These are phyloP conservation scores for Ornithoptera alexandrae DNA, from an alignment of 2,888 invertebrate species.

Conservation along the genomic window DNA sequence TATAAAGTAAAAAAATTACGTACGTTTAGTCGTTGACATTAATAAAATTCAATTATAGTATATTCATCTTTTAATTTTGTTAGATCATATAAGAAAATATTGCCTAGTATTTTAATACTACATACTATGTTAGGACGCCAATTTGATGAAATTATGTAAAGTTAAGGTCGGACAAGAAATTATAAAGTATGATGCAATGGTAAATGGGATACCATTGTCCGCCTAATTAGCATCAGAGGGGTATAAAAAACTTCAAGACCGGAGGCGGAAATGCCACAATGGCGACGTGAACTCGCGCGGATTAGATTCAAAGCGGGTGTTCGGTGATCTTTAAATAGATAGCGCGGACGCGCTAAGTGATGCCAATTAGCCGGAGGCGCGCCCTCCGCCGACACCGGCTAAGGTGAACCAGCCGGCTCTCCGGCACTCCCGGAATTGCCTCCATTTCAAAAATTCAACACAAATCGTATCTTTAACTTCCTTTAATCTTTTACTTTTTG, in stretches of 20 bases:
- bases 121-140: too few species aligned
- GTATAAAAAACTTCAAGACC: slow-evolving; percentile 17
- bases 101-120: too few species aligned
- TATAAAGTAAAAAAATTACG: too few species aligned
- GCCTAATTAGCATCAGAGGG: background rate
- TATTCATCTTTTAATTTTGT: too few species aligned
- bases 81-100: too few species aligned
- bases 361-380: slow-evolving; percentile 51
- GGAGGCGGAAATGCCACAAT: slow-evolving; percentile 41
- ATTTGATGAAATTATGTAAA: background rate
- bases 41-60: too few species aligned
- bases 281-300: slow-evolving; percentile 35
- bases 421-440: slow-evolving; percentile 26
- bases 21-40: too few species aligned
- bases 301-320: slow-evolving; percentile 36
- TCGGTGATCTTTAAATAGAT: slow-evolving; percentile 36
- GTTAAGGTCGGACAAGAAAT: background rate
- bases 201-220: slow-evolving; percentile 13
- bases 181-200: slow-evolving; percentile 2
- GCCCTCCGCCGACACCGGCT: slow-evolving; percentile 43
- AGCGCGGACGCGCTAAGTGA: slow-evolving; percentile 47
- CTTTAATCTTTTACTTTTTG: slow-evolving; percentile 2
- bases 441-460: slow-evolving; percentile 20
- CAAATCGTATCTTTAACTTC: slow-evolving; percentile 26
- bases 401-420: slow-evolving; percentile 33